A percentile compares a stretch with the other conserved stretches of the same genome.
Conservation (phyloP, 2,797 vertebrate genomes). For the Sylvia borin region DNA sequence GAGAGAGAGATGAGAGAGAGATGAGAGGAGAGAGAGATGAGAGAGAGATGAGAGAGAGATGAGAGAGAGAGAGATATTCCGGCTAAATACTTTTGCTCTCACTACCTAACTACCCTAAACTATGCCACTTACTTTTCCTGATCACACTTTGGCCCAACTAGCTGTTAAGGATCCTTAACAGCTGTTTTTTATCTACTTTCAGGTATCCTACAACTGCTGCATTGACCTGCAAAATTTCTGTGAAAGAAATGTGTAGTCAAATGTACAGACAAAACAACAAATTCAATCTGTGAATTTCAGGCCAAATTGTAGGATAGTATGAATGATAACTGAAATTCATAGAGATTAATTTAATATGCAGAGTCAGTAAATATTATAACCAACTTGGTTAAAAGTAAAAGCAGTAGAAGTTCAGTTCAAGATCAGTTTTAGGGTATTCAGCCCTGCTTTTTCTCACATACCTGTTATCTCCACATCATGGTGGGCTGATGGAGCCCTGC, state of each 20-base stretch:
- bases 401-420: neutral
- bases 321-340: neutral
- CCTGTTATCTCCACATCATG: neutral
- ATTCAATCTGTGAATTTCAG: neutral
- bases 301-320: neutral
- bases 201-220: neutral
- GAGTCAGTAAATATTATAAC: neutral
- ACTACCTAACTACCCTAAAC: neutral
- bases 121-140: neutral
- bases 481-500: neutral
- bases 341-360: neutral
- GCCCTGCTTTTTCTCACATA: neutral
- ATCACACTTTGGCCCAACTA: neutral
- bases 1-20: fast-evolving
- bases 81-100: neutral
- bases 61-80: fast-evolving
- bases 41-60: fast-evolving
- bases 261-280: neutral
- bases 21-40: too few species aligned
- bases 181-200: neutral
- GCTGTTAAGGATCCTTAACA: neutral
- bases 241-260: neutral
- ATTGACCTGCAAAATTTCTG: neutral
- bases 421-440: neutral
- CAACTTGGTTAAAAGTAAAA: neutral